Base-by-base conservation (phyloP, 2,113 vertebrate genomes). In the Perccottus glenii region DNA sequence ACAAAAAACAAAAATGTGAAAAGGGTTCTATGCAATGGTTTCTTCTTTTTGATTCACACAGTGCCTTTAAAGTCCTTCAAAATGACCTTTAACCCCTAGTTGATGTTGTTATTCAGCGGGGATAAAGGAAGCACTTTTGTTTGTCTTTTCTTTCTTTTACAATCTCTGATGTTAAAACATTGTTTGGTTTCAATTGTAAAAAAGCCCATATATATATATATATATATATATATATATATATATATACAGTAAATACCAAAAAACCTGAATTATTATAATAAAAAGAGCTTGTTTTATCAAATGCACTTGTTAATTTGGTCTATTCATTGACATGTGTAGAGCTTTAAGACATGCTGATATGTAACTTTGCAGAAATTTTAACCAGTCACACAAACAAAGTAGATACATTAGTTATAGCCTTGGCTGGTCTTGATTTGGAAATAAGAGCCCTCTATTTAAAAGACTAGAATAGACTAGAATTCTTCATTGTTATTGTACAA, bases 221-320 rank as follows among this genome's bases (percentile, higher is more conserved):
- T 11, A 75, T 60, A 53, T n/a, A 61, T 57, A 77, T 52, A 72
- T 67, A 83, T 75, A 86, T 61, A 83, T 58, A 73, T 70, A 79
- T 88, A 78, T 77, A 84, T 81, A 85, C 50, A 77, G 67, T 49
- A 77, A 81, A 80, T 71, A 64, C 68, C 75, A 81, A 89, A 86
- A 73, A 78, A 70, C 70, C 75, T 82, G 71, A 89, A 81, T 70
- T 85, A 81, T 67, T 78, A 64, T 90, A 91, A 92, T 92, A 89
- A 92, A 27, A 91, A 86, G 52, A 89, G 48, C 68, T 84, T 70
- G 79, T 88, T 82, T 90, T 87, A 88, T 77, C 73, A 63, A 12
- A 83, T 15, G 11, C 51, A 70, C 49, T 45, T 12, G 50, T 42
- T 52, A 8, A 1, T 45, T 60, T 53, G 51, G 42, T 45, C 42